Percentiles rank a stretch among this genome's conserved stretches.
phyloP scores from a whole-genome alignment of 2,797 vertebrate species.

The Cyprinodon diabolis region DNA sequence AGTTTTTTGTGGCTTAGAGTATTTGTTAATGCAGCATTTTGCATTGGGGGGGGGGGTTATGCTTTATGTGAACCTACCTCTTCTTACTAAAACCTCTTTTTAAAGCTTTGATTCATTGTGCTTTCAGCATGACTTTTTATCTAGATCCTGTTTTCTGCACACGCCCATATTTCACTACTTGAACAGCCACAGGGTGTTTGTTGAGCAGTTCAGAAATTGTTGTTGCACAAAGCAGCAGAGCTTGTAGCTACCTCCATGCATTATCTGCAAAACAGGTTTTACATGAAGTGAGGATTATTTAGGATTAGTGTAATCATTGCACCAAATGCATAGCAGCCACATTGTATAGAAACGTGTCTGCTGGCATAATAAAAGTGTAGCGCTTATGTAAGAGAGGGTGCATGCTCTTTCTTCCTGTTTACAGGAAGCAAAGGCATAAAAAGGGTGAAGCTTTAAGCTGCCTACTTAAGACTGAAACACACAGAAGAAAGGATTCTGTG shows the following conservation, averaged over 20 bases:
- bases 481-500: slow-evolving; percentile 35
- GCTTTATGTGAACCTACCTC: not conserved
- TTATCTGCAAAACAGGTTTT: slow-evolving; percentile 30
- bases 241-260: slow-evolving; percentile 15
- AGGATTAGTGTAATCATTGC: slow-evolving; percentile 20
- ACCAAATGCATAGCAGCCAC: not conserved
- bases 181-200: slow-evolving; percentile 8
- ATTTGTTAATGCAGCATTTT: not conserved
- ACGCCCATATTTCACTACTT: slow-evolving; percentile 8
- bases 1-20: not conserved
- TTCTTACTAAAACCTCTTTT: not conserved
- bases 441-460: slow-evolving; percentile 35
- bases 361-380: not conserved
- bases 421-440: slow-evolving; percentile 27
- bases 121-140: not conserved
- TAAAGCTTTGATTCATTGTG: slow-evolving; percentile 1
- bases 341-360: slow-evolving; percentile 1
- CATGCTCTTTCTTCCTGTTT: slow-evolving; percentile 22
- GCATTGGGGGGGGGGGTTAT: not conserved
- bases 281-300: slow-evolving; percentile 15
- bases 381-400: not conserved
- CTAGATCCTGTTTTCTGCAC: slow-evolving; percentile 19
- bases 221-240: slow-evolving; percentile 5
- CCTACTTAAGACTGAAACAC: slow-evolving; percentile 28
- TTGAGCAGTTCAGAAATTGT: slow-evolving; percentile 18